Conservation (phyloP, 2,113 vertebrate species). For the Caloenas nicobarica region DNA sequence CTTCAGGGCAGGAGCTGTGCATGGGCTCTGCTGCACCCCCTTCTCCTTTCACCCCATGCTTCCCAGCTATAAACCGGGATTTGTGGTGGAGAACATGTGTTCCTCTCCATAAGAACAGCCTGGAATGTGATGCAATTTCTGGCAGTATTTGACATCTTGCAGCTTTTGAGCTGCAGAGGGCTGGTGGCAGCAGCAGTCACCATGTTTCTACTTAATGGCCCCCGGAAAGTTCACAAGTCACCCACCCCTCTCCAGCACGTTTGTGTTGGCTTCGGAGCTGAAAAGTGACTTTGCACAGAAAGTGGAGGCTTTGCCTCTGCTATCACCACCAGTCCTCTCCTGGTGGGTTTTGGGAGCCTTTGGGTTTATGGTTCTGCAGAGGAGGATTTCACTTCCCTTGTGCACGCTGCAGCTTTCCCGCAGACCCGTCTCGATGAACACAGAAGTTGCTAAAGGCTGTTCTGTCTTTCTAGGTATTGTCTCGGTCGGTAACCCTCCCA, state of each 20-base stretch:
- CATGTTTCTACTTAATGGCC: accelerated
- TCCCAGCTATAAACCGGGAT: not conserved
- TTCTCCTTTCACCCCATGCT: not conserved
- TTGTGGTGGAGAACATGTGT: not conserved
- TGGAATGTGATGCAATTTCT: not conserved
- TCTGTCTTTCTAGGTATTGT: not conserved
- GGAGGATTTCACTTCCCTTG: not conserved
- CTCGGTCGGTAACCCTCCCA: not conserved
- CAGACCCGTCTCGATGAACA: accelerated
- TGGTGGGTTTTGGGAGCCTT: not conserved
- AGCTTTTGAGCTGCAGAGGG: accelerated
- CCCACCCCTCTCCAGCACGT: not conserved
- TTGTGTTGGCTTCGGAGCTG: not conserved
- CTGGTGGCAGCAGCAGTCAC: not conserved
- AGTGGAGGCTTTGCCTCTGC: not conserved
- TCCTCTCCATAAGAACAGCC: not conserved
- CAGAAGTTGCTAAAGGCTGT: not conserved
- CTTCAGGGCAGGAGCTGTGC: not conserved
- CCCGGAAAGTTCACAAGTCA: not conserved
- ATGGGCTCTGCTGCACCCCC: not conserved
- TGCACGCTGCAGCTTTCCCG: not conserved
- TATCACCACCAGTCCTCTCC: accelerated
- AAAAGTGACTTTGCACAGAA: not conserved
- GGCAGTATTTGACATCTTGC: not conserved
- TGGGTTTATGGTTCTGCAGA: accelerated